Evolutionary conservation across 35 echinoderm and acorn worm species (phyloP).

Genomic region (Heliocidaris erythrogramma): DNA sequence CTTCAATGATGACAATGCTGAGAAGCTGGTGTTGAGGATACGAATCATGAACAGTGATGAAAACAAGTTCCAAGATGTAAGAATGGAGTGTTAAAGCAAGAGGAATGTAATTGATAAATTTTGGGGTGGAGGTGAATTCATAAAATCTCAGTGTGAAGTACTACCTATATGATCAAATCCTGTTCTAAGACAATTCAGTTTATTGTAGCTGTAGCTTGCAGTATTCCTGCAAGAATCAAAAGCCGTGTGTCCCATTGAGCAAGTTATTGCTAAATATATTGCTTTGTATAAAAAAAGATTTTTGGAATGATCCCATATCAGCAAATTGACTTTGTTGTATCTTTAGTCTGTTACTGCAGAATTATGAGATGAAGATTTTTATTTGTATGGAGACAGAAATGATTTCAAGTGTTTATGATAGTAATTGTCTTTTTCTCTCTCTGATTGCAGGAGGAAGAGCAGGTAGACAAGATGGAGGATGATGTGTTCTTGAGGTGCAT

Average conservation of each 20-base stretch:
- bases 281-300: too few relatives aligned
- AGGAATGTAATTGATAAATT: too few relatives aligned
- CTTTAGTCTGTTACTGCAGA: background rate
- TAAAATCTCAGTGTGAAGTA: too few relatives aligned
- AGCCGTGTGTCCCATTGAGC: too few relatives aligned
- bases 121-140: too few relatives aligned
- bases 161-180: too few relatives aligned
- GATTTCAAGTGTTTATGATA: background rate
- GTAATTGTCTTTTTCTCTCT: background rate
- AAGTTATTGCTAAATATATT: too few relatives aligned
- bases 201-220: too few relatives aligned
- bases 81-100: background rate
- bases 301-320: too few relatives aligned
- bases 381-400: background rate
- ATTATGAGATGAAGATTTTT: background rate
- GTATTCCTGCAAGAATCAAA: too few relatives aligned
- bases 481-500: slow-evolving; percentile 97
- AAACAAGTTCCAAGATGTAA: slow-evolving; percentile 91
- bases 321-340: too few relatives aligned
- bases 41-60: slow-evolving; percentile 99
- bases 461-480: slow-evolving; percentile 99
- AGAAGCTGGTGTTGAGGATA: slow-evolving; percentile 95
- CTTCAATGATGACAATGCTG: slow-evolving; percentile 99
- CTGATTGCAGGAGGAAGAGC: slow-evolving; percentile 88
- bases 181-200: too few relatives aligned